Evolutionary conservation across 2,888 invertebrate species (phyloP), one percentile per base, ranked within the genome.

Genomic region (Lycophotia porphyrea): DNA sequence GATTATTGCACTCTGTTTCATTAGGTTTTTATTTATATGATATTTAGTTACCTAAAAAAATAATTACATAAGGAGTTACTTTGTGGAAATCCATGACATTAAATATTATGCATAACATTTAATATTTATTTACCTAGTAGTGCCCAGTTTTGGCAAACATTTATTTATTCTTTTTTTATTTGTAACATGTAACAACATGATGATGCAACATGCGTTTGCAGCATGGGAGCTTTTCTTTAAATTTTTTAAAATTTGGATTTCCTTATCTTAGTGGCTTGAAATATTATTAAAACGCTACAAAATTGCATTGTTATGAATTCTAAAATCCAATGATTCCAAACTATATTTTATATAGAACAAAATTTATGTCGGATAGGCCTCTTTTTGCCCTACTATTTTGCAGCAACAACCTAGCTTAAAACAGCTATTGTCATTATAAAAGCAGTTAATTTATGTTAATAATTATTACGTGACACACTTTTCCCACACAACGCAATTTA

Each of bases 391-490:
- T 13, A 5, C n/a, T 13, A n/a, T n/a, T 52, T 13, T n/a, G n/a
- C 13, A 13, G 36, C 27, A 64, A 27, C 8, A 71, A 42, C 70
- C 18, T 31, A n/a, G 24, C n/a, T 0, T 34, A 44, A 15, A 44
- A 24, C 13, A 58, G 8, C n/a, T 36, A 27, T 58, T 27, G 15
- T 27, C 27, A 36, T 71, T 27, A 27, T 55, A 4, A 34, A 55
- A n/a, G n/a, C 15, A 27, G 9, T 52, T 52, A 42, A 71, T 71
- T 71, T 34, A 72, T 71, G 52, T 55, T 27, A 27, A 55, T 55
- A 55, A 27, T 55, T 2, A 15, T 55, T 15, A 55, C 27, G 27
- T 55, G 27, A 27, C 55, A 55, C 55, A 27, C 55, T 27, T 55
- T 55, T 15, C 15, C 2, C 0, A 55, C 55, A 27, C 55, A 55